A percentile compares a stretch with the other conserved stretches of the same genome.
Conservation (phyloP, 2,113 vertebrate species). For the Petrocephalus microphthalmus region DNA sequence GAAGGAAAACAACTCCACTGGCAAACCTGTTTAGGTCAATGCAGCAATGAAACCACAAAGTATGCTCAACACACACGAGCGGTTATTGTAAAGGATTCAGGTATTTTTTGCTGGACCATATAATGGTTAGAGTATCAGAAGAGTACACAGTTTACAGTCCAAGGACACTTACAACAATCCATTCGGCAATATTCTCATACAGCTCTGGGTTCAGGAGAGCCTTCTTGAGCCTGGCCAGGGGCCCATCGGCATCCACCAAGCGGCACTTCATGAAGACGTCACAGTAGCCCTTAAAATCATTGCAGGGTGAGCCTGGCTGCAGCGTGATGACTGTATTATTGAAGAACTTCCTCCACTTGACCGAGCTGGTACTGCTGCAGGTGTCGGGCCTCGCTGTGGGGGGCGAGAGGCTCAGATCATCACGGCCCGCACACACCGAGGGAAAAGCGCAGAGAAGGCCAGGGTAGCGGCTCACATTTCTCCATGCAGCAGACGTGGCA, state of each 20-base stretch:
- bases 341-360: slow-evolving; percentile 65
- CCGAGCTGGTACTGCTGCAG: slow-evolving; percentile 82
- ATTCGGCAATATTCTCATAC: slow-evolving; percentile 93
- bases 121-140: neutral
- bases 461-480: slow-evolving; percentile 68
- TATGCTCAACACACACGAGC: neutral
- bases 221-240: slow-evolving; percentile 90
- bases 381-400: slow-evolving; percentile 67
- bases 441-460: neutral
- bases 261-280: slow-evolving; percentile 94
- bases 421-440: neutral
- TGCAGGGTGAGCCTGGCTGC: slow-evolving; percentile 94
- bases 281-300: slow-evolving; percentile 95
- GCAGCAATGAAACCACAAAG: neutral
- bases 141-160: neutral
- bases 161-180: slow-evolving; percentile 83
- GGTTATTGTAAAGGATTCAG: neutral
- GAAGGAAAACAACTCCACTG: neutral
- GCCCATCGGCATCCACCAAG: slow-evolving; percentile 91
- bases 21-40: neutral
- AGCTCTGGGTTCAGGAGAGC: slow-evolving; percentile 91
- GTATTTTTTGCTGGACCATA: neutral
- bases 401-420: neutral
- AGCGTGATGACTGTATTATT: slow-evolving; percentile 68
- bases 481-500: slow-evolving; percentile 97